phyloP scores from a whole-genome alignment of 1,140 invertebrate genomes.

The Heliconius hermathena region DNA sequence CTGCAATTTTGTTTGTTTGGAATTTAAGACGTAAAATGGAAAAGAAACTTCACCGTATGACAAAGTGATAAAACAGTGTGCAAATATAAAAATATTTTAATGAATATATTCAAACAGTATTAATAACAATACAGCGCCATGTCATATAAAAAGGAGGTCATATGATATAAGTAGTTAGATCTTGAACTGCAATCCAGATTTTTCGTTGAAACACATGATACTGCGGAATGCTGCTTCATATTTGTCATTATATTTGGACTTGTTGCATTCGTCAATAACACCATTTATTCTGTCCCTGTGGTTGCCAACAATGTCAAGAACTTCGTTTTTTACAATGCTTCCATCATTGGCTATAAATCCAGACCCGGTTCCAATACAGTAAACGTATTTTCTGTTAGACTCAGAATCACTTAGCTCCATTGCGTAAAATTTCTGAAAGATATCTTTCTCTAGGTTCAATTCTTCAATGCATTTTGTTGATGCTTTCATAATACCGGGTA shows the following conservation, averaged over 20 bases:
- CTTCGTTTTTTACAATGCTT: not conserved
- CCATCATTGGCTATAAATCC: not conserved
- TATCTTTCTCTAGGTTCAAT: not conserved
- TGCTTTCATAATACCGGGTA: not conserved
- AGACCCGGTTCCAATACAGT: not conserved
- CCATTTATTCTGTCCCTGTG: not conserved
- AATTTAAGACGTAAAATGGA: too few relatives aligned
- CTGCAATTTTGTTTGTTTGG: too few relatives aligned
- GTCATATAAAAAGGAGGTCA: not conserved
- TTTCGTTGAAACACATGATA: not conserved
- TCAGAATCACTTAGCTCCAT: not conserved
- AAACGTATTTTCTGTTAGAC: not conserved
- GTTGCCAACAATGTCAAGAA: not conserved
- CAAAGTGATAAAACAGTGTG: too few relatives aligned
- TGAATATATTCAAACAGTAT: not conserved
- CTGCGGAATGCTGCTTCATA: not conserved
- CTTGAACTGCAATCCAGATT: not conserved
- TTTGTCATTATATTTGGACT: not conserved
- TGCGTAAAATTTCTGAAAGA: not conserved
- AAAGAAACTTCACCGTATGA: too few relatives aligned
- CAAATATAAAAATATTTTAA: not conserved
- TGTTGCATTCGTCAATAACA: not conserved
- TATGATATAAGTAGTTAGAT: not conserved
- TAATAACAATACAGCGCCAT: not conserved
- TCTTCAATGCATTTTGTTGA: not conserved